These are phyloP conservation scores for Caenorhabditis drosophilae DNA, from an alignment of 2,888 invertebrate genomes.

Conservation along the genomic window DNA sequence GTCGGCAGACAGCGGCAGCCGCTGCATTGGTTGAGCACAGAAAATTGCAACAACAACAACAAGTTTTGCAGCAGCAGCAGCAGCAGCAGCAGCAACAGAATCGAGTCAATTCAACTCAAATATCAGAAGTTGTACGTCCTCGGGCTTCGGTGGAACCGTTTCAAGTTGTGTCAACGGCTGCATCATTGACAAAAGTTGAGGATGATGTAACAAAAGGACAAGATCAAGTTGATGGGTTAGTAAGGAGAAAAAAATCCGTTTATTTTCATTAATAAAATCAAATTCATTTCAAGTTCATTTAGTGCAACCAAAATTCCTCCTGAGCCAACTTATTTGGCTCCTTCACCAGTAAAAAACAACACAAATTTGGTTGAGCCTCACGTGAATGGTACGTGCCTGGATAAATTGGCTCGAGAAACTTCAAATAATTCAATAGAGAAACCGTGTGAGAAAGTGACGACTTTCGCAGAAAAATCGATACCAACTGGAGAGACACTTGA, in stretches of 20 bases:
- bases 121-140: slow-evolving; percentile 51
- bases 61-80: slow-evolving; percentile 4
- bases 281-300: no score
- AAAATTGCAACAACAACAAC: slow-evolving; percentile 50
- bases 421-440: no score
- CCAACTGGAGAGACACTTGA: slow-evolving; percentile 36
- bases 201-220: slow-evolving; percentile 8
- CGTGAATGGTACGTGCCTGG: no score
- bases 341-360: slow-evolving; percentile 6
- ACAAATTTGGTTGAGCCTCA: no score
- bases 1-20: slow-evolving; percentile 75
- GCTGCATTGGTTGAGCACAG: slow-evolving; percentile 77
- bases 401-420: no score
- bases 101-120: slow-evolving; percentile 3
- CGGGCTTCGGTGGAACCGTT: slow-evolving; percentile 67
- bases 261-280: no score
- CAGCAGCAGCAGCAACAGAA: slow-evolving; percentile 32
- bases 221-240: slow-evolving; percentile 26
- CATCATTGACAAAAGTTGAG: neutral
- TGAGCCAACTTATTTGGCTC: slow-evolving; percentile 18
- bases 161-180: slow-evolving; percentile 40
- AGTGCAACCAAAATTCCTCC: slow-evolving; percentile 20
- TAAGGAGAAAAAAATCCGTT: no score
- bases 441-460: no score
- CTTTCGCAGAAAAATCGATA: slow-evolving; percentile 20